Base-by-base conservation (phyloP, 2,797 vertebrate genomes). In the Rhyacichthys aspro region DNA sequence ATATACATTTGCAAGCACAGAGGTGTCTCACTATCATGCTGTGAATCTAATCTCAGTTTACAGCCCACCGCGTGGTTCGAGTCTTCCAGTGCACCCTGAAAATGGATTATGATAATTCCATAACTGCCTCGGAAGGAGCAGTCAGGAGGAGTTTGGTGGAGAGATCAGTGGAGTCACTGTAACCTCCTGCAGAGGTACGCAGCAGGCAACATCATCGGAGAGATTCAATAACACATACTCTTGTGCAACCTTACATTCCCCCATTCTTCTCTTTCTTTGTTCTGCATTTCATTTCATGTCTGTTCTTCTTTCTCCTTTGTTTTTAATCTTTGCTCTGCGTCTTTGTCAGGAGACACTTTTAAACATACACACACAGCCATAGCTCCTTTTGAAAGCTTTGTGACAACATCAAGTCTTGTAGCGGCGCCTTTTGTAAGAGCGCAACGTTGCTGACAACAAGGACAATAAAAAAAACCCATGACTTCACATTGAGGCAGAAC, bases 31-130 rank as follows among this genome's bases (percentile, higher is more conserved):
- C 37, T 68, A 82, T 81, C 86, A 53, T 12, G 67, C 72, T 79
- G 82, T 53, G 84, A 77, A 79, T 86, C 72, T 86, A 88, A 86
- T 88, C 81, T 79, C 76, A 70, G 67, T 84, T 86, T 86, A 82
- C 52, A 80, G 61, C 74, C 70, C 80, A 66, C 76, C 64, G 57
- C 77, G 38, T 71, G 68, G 70, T 49, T 55, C 7, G 10, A 48
- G 67, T 73, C 70, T 79, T 72, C 56, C 62, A 60, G 60, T 54
- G 67, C 82, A 82, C 77, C 70, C 65, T 74, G 75, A 81, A 85
- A 82, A 83, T 80, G 79, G 84, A 87, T 86, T 88, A 88, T 82
- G 74, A 83, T 88, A 77, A 88, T 88, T 77, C 55, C 55, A 71
- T 63, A 81, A 72, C 67, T 50, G 74, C 60, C 57, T 63, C 52